These are phyloP conservation scores for Vidua chalybeata DNA, from an alignment of 2,113 vertebrate genomes.

Conservation along the genomic window DNA sequence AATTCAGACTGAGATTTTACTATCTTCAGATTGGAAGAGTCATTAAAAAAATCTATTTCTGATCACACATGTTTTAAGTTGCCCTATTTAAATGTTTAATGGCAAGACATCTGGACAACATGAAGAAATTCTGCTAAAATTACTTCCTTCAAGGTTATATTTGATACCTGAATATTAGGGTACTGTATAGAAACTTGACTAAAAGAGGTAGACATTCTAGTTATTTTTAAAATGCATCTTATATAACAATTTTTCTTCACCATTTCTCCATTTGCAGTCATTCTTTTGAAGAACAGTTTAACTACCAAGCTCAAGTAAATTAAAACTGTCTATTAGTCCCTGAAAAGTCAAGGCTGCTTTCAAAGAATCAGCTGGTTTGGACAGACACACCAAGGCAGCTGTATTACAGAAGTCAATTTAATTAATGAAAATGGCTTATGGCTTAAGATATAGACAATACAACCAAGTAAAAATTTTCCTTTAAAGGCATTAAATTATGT, in stretches of 20 bases:
- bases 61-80: background rate
- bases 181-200: background rate
- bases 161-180: background rate
- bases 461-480: background rate
- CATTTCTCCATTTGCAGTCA: background rate
- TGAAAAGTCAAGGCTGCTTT: background rate
- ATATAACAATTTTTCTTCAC: background rate
- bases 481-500: background rate
- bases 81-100: background rate
- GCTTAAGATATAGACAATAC: background rate
- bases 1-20: background rate
- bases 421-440: background rate
- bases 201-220: background rate
- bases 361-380: background rate
- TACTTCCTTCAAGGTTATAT: background rate
- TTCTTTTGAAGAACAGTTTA: background rate
- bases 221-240: background rate
- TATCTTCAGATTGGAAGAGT: background rate
- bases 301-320: background rate
- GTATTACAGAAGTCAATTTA: background rate
- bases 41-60: background rate
- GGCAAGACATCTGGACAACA: background rate
- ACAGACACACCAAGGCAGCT: background rate
- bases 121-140: background rate
- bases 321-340: background rate